Conservation (phyloP, 2,888 invertebrate species). For the Thera obeliscata region DNA sequence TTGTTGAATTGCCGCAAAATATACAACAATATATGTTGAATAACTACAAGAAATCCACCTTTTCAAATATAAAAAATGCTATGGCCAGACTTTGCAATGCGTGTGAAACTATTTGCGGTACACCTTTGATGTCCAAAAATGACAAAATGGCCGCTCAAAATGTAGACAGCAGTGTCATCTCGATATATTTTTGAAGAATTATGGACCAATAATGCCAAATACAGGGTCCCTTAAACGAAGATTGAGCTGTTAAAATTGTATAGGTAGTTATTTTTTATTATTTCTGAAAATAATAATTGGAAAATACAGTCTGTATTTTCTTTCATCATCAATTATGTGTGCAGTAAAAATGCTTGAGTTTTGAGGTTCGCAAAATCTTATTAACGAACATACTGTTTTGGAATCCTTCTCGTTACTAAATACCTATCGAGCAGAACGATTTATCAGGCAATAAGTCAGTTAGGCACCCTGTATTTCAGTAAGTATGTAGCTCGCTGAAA, state of each 20-base stretch:
- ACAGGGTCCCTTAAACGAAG: conserved; percentile 1
- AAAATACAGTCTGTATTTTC: neutral
- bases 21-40: too few relatives aligned
- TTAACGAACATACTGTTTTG: neutral
- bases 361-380: neutral
- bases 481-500: too few relatives aligned
- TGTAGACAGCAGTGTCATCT: conserved; percentile 20
- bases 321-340: too few relatives aligned
- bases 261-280: conserved; percentile 10
- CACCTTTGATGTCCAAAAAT: conserved; percentile 19
- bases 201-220: conserved; percentile 27
- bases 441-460: too few relatives aligned
- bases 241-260: conserved; percentile 25
- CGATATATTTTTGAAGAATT: conserved; percentile 20
- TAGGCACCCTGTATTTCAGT: too few relatives aligned
- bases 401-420: too few relatives aligned
- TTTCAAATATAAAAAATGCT: neutral
- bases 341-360: neutral
- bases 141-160: conserved; percentile 22
- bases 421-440: too few relatives aligned
- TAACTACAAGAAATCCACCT: too few relatives aligned
- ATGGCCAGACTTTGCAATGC: conserved; percentile 1
- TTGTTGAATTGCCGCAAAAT: too few relatives aligned
- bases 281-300: conserved; percentile 3
- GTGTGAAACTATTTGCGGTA: conserved; percentile 20